These are phyloP conservation scores for Drosophila biarmipes DNA, from an alignment of 1,140 invertebrate species.

Conservation along the genomic window DNA sequence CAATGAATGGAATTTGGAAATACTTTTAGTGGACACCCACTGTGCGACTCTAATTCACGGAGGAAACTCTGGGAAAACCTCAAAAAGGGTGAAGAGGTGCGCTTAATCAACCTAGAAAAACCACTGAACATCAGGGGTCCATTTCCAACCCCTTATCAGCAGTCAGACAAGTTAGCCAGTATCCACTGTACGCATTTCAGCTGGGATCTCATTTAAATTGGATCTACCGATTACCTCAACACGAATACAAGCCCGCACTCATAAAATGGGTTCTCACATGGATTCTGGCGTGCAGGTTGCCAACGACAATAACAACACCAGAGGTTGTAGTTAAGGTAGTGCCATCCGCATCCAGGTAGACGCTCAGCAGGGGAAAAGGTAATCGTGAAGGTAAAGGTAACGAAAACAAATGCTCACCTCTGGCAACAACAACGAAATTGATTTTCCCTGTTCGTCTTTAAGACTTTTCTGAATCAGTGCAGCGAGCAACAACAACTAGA, in stretches of 20 bases:
- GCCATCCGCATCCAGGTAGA: constrained; percentile 52
- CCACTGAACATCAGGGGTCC: neutral
- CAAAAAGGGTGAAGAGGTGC: neutral
- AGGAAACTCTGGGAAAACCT: neutral
- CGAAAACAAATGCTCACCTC: constrained; percentile 53
- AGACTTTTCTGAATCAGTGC: constrained; percentile 68
- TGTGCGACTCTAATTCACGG: constrained; percentile 2
- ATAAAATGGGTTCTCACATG: constrained; percentile 23
- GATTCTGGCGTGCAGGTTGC: constrained; percentile 13
- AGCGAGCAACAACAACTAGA: constrained; percentile 44
- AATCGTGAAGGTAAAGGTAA: constrained; percentile 39
- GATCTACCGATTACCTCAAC: constrained; percentile 58
- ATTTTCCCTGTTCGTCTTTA: constrained; percentile 69
- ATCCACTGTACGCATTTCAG: constrained; percentile 41
- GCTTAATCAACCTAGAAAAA: neutral
- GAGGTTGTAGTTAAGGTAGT: neutral
- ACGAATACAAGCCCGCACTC: constrained; percentile 12
- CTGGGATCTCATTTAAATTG: constrained; percentile 71
- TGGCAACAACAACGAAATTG: constrained; percentile 73
- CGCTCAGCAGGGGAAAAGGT: constrained; percentile 22
- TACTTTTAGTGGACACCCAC: constrained; percentile 6
- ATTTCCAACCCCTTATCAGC: neutral
- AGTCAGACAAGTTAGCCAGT: neutral
- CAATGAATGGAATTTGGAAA: constrained; percentile 4
- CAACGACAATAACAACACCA: constrained; percentile 7